These are phyloP conservation scores for Aphaenogaster ashmeadi DNA, from an alignment of 1,140 invertebrate species.

Conservation along the genomic window DNA sequence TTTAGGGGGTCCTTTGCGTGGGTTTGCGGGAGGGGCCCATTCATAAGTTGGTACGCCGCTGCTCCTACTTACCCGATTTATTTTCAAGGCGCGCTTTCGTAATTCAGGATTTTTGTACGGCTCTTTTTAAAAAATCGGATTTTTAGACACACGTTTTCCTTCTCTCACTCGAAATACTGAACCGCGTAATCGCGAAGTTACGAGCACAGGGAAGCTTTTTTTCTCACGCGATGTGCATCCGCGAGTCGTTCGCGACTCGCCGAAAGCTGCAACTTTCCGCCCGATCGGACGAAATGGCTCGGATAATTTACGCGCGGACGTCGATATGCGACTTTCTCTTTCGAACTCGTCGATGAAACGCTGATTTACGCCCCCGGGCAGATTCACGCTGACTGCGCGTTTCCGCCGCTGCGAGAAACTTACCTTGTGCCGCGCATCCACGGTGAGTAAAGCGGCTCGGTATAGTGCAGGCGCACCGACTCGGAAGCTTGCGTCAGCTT, in stretches of 20 bases:
- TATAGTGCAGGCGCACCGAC: conserved; percentile 41
- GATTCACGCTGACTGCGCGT: conserved; percentile 63
- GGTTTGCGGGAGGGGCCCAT: too few species aligned
- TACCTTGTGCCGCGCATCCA: conserved; percentile 53
- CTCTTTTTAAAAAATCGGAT: not conserved
- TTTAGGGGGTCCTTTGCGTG: too few species aligned
- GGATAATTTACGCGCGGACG: conserved; percentile 21
- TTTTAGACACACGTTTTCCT: not conserved
- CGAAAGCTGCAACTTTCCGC: conserved; percentile 34
- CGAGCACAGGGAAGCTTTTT: not conserved
- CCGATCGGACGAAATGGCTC: conserved; percentile 3
- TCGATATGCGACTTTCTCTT: conserved; percentile 51
- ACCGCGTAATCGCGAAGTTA: not conserved
- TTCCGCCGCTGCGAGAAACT: conserved; percentile 36
- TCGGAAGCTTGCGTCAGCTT: conserved; percentile 70
- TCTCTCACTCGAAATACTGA: not conserved
- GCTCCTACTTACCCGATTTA: not conserved
- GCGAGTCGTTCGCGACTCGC: not conserved
- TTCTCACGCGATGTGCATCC: not conserved
- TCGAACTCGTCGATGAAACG: conserved; percentile 39
- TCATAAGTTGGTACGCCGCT: too few species aligned
- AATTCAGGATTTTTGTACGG: not conserved
- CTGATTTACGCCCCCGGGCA: conserved; percentile 52
- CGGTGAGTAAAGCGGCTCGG: not conserved
- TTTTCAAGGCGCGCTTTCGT: not conserved